phyloP scores from a whole-genome alignment of 2,113 vertebrate genomes.

The Porphyrio hochstetteri region DNA sequence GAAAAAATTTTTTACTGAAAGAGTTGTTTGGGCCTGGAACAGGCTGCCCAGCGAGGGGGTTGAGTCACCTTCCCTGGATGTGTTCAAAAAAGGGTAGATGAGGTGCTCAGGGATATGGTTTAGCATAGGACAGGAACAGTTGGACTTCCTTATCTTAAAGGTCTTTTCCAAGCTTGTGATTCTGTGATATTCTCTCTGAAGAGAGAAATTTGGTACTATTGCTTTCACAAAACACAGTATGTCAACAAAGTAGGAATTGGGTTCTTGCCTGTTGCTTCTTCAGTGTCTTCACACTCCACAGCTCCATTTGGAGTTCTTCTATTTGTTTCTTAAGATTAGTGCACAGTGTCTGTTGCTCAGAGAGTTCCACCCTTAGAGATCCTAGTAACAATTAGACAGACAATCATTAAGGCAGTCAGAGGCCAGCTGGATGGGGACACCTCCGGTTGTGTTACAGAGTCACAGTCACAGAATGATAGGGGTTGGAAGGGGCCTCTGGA shows the following conservation, averaged over 20 bases:
- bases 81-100: too few species aligned
- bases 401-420: not conserved
- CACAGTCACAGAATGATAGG: too few species aligned
- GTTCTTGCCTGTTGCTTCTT: conserved; percentile 80
- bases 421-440: not conserved
- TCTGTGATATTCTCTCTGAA: not conserved
- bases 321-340: conserved; percentile 86
- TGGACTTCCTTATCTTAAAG: too few species aligned
- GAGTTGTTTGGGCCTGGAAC: too few species aligned
- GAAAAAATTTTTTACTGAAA: too few species aligned
- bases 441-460: not conserved
- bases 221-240: not conserved
- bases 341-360: conserved; percentile 84
- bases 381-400: conserved; percentile 74
- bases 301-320: conserved; percentile 83
- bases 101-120: too few species aligned
- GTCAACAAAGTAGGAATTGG: not conserved
- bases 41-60: too few species aligned
- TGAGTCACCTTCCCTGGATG: too few species aligned
- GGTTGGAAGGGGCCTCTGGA: too few species aligned
- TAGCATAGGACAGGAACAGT: too few species aligned
- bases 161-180: too few species aligned
- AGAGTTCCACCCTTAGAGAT: conserved; percentile 85
- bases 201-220: not conserved
- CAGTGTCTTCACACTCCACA: conserved; percentile 78